Base-by-base conservation (phyloP, 2,888 invertebrate species). In the Tanypteryx hageni region DNA sequence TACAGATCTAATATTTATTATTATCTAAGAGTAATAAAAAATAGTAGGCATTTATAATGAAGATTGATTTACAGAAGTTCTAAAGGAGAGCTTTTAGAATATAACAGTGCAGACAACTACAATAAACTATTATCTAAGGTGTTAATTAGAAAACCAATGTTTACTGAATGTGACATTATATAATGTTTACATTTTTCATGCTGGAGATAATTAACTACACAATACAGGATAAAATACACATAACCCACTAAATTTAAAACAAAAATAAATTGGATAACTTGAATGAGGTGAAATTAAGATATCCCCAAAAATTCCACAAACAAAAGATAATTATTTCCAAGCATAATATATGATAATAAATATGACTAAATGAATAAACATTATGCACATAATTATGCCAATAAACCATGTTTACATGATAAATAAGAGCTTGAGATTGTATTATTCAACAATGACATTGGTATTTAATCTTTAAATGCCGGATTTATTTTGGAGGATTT, bases 81-180 rank as follows among this genome's bases (percentile, higher is more conserved):
- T n/a, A 64, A 44, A 44, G 57, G 64, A 59, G 68, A 83, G 57
- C 44, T 8, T 7, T 31, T 18, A 57, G n/a, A 56, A 83, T 44
- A 56, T 64, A 44, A 64, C 64, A 61, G 18, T n/a, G 64, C 64
- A 89, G n/a, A 64, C 16, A 44, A 44, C 68, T 68, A 89, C 89
- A 61, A 61, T 64, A 64, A 89, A n/a, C 84, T 92, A 85, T 92
- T 89, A 68, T 89, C 58, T 92, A 86, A 92, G 58, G 85, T 82
- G 85, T 91, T 64, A 92, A 76, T 92, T 58, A 57, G 56, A 92
- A 22, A 61, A 85, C 22, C 92, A 92, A 82, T 68, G 64, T n/a
- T 27, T 76, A 92, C 92, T 64, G 92, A 92, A 92, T 93, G 92
- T 93, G 56, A 92, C 92, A 93, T 56, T 56, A 76, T 92, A 92